These are phyloP conservation scores for Marmota monax DNA, from an alignment of 2,113 vertebrate species.

Conservation along the genomic window DNA sequence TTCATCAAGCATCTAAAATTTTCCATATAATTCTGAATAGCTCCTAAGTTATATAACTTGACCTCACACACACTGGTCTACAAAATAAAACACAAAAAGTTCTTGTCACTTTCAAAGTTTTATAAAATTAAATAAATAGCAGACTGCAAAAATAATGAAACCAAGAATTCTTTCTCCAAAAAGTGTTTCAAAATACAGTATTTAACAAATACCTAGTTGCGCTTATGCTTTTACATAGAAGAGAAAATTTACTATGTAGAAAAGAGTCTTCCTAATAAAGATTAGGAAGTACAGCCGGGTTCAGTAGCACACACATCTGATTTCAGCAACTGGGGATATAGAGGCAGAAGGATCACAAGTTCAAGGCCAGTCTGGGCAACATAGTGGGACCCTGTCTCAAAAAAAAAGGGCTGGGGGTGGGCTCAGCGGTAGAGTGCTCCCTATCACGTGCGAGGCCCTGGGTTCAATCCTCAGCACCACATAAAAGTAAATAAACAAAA, in stretches of 20 bases:
- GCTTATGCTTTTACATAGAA: not conserved
- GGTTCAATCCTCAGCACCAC: too few relatives aligned
- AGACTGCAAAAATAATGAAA: constrained; percentile 1
- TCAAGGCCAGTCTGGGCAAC: too few relatives aligned
- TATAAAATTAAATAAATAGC: constrained; percentile 61
- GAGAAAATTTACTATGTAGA: not conserved
- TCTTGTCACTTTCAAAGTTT: not conserved
- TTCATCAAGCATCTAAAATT: constrained; percentile 35
- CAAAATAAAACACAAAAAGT: constrained; percentile 45
- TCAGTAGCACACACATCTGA: not conserved
- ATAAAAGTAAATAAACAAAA: too few relatives aligned
- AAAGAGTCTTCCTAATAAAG: not conserved
- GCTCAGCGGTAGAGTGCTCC: too few relatives aligned
- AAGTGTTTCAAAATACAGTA: constrained; percentile 2
- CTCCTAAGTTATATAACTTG: constrained; percentile 2
- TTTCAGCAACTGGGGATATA: not conserved
- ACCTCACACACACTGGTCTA: not conserved
- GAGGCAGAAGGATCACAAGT: too few relatives aligned
- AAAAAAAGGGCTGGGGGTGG: too few relatives aligned
- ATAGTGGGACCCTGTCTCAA: too few relatives aligned
- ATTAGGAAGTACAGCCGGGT: not conserved
- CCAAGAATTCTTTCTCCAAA: not conserved
- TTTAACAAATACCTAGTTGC: constrained; percentile 26
- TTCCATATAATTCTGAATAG: constrained; percentile 41
- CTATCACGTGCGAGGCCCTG: too few relatives aligned